These are phyloP conservation scores for Aphis gossypii DNA, from an alignment of 1,140 invertebrate genomes.

Conservation along the genomic window DNA sequence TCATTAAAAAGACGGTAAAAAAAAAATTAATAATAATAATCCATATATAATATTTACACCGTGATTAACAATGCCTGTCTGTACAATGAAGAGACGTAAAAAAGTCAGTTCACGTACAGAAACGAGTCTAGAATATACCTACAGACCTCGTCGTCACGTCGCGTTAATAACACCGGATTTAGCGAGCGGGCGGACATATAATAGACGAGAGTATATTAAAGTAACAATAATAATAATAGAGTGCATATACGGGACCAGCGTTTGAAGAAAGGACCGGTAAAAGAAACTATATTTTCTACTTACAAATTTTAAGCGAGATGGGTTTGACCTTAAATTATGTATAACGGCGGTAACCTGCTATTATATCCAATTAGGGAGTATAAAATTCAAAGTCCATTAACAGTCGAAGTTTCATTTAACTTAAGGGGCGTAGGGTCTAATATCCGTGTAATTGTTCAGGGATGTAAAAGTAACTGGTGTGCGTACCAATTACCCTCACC, in stretches of 20 bases:
- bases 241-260: not conserved
- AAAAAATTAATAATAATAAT: slow-evolving; percentile 41
- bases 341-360: not conserved
- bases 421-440: not conserved
- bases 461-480: not conserved
- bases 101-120: slow-evolving; percentile 51
- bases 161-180: slow-evolving; percentile 35
- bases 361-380: slow-evolving; percentile 47
- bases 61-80: slow-evolving; percentile 23
- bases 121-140: not conserved
- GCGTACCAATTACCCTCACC: not conserved
- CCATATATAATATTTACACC: slow-evolving; percentile 49
- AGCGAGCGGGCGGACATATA: not conserved
- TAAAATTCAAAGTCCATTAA: slow-evolving; percentile 55
- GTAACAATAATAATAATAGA: slow-evolving; percentile 33
- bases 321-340: not conserved
- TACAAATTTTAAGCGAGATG: not conserved
- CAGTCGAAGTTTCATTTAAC: slow-evolving; percentile 47
- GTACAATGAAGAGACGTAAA: slow-evolving; percentile 12
- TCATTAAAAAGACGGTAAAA: slow-evolving; percentile 7
- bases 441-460: slow-evolving; percentile 49
- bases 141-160: slow-evolving; percentile 7
- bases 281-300: slow-evolving; percentile 17
- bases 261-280: not conserved
- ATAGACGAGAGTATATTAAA: slow-evolving; percentile 7